Base-by-base conservation (phyloP, 2,113 vertebrate species). In the Rhinoderma darwinii region DNA sequence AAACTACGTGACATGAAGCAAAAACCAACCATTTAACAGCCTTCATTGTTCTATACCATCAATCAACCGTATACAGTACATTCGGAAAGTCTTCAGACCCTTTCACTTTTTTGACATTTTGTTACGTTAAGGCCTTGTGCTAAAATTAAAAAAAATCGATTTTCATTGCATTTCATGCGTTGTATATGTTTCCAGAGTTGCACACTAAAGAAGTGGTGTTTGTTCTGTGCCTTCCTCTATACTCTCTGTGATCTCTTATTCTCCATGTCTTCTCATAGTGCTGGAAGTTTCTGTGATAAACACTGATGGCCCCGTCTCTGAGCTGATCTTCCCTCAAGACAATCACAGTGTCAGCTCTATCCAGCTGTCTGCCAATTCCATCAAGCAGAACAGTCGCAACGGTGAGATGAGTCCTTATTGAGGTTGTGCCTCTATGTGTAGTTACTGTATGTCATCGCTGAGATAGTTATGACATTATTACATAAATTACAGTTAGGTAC, bases 361-460 rank as follows among this genome's bases (percentile, higher is more conserved):
- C 91, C 96, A 97, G 91, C 96, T 98, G 18, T 97, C 97, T 0
- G 96, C 96, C 73, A 97, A 96, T 63, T 97, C 97, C 12, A 96
- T 97, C 93, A 98, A 98, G 86, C 97, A 97, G 94, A 97, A 97
- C 94, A 98, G 96, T 89, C 97, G 96, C 39, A 98, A 97, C 0
- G 97, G 97, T 98, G 90, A 96, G 97, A 47, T 59, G 11, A 35
- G 15, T 35, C 7, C 27, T 41, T 51, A 22, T 70, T 50, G 5
- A 47, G 6, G 18, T 20, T 74, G 17, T 14, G 11, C 59, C n/a
- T 27, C 25, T 56, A 20, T 37, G 15, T 20, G 27, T 66, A 66
- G 32, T 20, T 37, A n/a, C n/a, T n/a, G n/a, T n/a, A 37, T 18
- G 66, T 70, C 7, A 32, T 70, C 7, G 15, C 30, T 32, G 63